Percentiles rank a stretch among this genome's conserved stretches.
Evolutionary conservation across 2,113 vertebrate genomes (phyloP).

Genomic region (Pterocles orientalis): DNA sequence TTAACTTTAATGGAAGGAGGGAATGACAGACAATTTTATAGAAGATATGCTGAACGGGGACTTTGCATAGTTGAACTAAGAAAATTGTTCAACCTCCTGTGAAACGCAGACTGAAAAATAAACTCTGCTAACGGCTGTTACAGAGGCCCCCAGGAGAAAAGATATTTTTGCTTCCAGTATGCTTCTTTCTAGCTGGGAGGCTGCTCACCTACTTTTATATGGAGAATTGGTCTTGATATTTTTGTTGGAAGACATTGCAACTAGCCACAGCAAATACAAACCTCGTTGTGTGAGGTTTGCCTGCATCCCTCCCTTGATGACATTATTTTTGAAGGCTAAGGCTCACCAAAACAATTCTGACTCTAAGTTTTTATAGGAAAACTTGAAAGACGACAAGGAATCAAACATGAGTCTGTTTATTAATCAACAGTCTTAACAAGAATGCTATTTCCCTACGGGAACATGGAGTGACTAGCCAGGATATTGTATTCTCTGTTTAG

Average conservation of each 20-base stretch:
- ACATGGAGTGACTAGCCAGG: background rate
- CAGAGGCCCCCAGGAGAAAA: background rate
- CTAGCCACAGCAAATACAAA: background rate
- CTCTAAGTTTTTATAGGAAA: background rate
- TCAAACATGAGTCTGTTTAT: background rate
- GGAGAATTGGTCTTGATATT: background rate
- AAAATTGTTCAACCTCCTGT: background rate
- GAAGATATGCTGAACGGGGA: background rate
- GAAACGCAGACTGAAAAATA: background rate
- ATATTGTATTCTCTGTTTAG: background rate
- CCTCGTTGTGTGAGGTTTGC: background rate
- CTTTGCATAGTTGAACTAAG: background rate
- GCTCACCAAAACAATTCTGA: background rate
- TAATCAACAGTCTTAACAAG: background rate
- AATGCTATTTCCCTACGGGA: background rate
- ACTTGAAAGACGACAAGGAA: background rate
- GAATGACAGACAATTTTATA: background rate
- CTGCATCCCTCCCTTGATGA: background rate
- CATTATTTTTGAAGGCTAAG: background rate
- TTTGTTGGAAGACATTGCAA: background rate
- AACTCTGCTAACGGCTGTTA: background rate
- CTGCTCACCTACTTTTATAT: background rate
- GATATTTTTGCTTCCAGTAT: background rate
- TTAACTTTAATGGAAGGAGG: background rate
- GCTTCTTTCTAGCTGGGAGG: background rate